Conservation (phyloP, 2,888 invertebrate species). For the Macrophya annulata region DNA sequence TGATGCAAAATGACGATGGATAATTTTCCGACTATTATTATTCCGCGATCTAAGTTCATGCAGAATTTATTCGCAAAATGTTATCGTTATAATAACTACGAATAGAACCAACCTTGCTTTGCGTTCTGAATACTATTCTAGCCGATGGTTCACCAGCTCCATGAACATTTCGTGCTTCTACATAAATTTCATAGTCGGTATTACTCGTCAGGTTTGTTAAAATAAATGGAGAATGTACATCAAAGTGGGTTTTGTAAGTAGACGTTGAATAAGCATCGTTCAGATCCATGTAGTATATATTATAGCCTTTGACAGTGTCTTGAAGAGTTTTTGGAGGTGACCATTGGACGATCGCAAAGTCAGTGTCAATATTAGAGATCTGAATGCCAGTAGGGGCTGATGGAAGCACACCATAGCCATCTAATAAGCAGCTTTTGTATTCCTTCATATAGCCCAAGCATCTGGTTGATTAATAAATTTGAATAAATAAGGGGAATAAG, state of each 20-base stretch:
- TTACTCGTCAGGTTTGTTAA: constrained; percentile 88
- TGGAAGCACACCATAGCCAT: constrained; percentile 92
- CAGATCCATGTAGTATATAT: constrained; percentile 83
- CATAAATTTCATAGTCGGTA: constrained; percentile 90
- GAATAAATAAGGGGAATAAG: constrained; percentile 33
- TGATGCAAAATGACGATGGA: constrained; percentile 11
- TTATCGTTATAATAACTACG: neutral
- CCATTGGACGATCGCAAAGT: constrained; percentile 91
- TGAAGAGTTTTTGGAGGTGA: constrained; percentile 86
- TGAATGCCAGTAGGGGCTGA: constrained; percentile 87
- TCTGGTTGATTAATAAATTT: constrained; percentile 74
- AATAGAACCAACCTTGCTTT: constrained; percentile 82
- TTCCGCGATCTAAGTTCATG: neutral
- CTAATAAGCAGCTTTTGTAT: constrained; percentile 90
- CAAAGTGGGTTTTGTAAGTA: constrained; percentile 76
- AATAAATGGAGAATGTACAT: constrained; percentile 87
- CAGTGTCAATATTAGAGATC: constrained; percentile 88
- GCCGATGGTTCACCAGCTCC: constrained; percentile 90
- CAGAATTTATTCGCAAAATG: neutral
- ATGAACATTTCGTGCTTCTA: constrained; percentile 90
- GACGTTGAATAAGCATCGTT: constrained; percentile 82
- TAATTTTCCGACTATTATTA: constrained; percentile 16
- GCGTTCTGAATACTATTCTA: constrained; percentile 89
- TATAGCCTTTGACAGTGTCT: constrained; percentile 87
- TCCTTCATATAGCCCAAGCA: constrained; percentile 91